Base-by-base conservation (phyloP, 2,797 vertebrate species). In the Phrynocephalus vlangalii region DNA sequence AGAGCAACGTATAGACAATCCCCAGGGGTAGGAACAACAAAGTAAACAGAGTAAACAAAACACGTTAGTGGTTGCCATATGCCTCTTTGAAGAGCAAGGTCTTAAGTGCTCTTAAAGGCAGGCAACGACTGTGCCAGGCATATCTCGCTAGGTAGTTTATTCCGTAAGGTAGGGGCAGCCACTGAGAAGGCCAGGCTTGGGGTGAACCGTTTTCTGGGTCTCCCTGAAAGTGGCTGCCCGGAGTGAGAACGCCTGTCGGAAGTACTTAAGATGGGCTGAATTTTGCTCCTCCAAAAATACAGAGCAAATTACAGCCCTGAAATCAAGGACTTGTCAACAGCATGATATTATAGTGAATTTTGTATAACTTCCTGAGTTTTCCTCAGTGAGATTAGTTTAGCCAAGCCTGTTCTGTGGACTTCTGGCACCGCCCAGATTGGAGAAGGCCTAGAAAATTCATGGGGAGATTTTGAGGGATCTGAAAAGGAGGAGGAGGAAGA, bases 381-480 rank as follows among this genome's bases (percentile, higher is more conserved):
- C 90, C 97, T 98, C 98, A 96, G 98, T 96, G 2, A 76, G 20
- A 73, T 63, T 87, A 98, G 98, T 85, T 93, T 97, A 73, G 88
- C 95, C 63, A 92, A 90, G 80, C 96, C 97, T 82, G 92, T 98
- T 87, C 88, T 99, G 44, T 97, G 97, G 20, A 97, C 96, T 72
- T 96, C 97, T 6, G 98, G 98, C 56, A 98, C 98, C 4, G 99
- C 98, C 48, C 98, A 98, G 89, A 97, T 99, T 50, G 99, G 99
- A 30, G 97, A 98, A 83, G 97, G 97, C 24, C 68, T 97, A 87
- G 96, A 97, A 90, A 98, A 97, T 93, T 94, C 97, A 9, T 99
- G 99, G 99, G 98, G 97, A 60, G 95, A 98, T 0, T 96, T 97
- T 3, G 97, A 97, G 22, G 97, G 97, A 1, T 97, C 97, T 0